phyloP scores from a whole-genome alignment of 2,888 invertebrate genomes.

The Allacma fusca region DNA sequence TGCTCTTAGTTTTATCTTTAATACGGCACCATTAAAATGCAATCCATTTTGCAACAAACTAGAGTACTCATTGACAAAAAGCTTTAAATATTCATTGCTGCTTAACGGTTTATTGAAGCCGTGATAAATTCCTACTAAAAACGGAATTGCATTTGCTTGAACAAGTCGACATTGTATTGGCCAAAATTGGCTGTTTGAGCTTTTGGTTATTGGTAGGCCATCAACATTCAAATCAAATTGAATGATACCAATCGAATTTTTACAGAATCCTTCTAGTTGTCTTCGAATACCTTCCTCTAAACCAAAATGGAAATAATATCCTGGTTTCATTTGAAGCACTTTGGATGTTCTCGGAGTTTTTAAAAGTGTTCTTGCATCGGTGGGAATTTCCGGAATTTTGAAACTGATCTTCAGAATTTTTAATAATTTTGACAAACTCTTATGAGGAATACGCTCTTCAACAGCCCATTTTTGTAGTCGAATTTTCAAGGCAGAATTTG shows the following conservation, averaged over 20 bases:
- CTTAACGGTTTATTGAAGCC: background rate
- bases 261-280: background rate
- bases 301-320: conserved; percentile 5
- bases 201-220: conserved; percentile 13
- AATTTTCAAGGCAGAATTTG: too few species aligned
- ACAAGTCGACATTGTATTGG: background rate
- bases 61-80: conserved; percentile 20
- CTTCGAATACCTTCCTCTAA: background rate
- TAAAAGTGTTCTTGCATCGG: too few species aligned
- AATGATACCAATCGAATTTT: background rate
- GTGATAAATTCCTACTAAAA: background rate
- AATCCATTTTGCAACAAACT: conserved; percentile 3
- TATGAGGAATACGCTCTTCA: too few species aligned
- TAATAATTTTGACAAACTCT: too few species aligned
- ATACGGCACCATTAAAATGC: background rate
- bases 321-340: background rate
- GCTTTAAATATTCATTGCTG: conserved; percentile 14
- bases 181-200: background rate
- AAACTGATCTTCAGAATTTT: too few species aligned
- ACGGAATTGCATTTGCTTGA: background rate
- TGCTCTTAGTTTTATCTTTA: background rate
- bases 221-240: conserved; percentile 7
- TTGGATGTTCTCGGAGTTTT: too few species aligned
- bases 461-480: too few species aligned
- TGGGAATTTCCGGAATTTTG: too few species aligned